phyloP scores from a whole-genome alignment of 2,888 invertebrate genomes.

The Acanthacorydalis orientalis region DNA sequence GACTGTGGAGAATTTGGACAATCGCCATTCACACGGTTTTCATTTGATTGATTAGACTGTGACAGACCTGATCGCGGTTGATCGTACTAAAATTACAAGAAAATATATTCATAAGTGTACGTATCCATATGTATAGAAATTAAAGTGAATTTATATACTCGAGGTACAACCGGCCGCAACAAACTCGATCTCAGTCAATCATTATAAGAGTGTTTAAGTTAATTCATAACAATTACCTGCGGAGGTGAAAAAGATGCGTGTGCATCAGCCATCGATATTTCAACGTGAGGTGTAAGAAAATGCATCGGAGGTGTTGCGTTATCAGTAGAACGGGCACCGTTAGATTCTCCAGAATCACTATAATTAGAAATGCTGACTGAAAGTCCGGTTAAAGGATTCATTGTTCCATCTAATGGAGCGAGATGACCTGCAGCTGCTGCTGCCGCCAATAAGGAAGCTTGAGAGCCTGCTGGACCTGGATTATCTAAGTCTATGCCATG shows the following conservation, averaged over 20 bases:
- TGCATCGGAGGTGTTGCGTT: constrained; percentile 84
- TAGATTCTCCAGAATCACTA: constrained; percentile 72
- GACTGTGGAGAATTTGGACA: constrained; percentile 67
- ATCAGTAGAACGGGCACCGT: constrained; percentile 62
- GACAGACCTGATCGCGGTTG: constrained; percentile 15
- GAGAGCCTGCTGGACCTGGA: constrained; percentile 66
- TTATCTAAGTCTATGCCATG: constrained; percentile 84
- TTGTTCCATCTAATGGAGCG: constrained; percentile 26
- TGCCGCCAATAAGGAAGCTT: constrained; percentile 52
- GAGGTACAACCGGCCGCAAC: not conserved
- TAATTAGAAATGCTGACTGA: constrained; percentile 51
- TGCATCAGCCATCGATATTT: constrained; percentile 76
- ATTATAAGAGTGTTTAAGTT: not conserved
- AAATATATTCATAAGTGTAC: not conserved
- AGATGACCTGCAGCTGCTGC: constrained; percentile 32
- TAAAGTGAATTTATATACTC: not conserved
- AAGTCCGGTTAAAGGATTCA: constrained; percentile 38
- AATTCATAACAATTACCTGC: constrained; percentile 20
- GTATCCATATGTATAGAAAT: too few species aligned
- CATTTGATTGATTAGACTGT: not conserved
- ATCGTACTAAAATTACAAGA: constrained; percentile 17
- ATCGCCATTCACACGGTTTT: constrained; percentile 42
- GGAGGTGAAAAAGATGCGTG: constrained; percentile 49
- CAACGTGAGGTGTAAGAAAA: constrained; percentile 78
- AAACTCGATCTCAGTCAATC: not conserved